Base-by-base conservation (phyloP, 2,113 vertebrate species). In the Actenoides hombroni region DNA sequence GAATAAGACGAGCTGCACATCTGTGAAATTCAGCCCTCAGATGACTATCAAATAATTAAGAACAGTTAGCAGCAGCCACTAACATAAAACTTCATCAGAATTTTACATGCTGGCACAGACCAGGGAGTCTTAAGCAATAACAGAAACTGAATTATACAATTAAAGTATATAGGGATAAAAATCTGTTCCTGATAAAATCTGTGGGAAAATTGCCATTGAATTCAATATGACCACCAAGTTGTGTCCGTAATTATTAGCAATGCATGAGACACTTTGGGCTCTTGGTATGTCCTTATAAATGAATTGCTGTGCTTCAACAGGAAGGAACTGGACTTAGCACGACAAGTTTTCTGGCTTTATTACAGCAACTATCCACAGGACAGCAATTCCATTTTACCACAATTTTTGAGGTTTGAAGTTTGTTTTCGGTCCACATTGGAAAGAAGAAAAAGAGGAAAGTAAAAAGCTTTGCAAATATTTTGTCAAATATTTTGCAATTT, bases 21-120 rank as follows among this genome's bases (percentile, higher is more conserved):
- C 84, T 95, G 56, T 95, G 91, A 95, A 95, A 92, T 91, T 91
- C 93, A 95, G 69, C 60, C 89, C 77, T 94, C 88, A 97, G 96
- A 96, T 97, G 70, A 46, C 75, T 97, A 97, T 96, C 96, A 96
- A 91, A 95, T 97, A 96, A 97, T 95, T 96, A 96, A 92, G 88
- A 96, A 86, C 95, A 96, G 94, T 96, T 94, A 96, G 95, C 88
- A 84, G 80, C 82, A 77, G 85, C 83, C 18, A 0, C n/a, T 94
- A 94, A 82, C 86, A 87, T 83, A 90, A 96, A 94, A 88, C 74
- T 95, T 96, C 90, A 92, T 94, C 91, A 89, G 65, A 95, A 96
- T 95, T 93, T 91, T 81, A 84, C 94, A 82, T 97, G 94, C 86
- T 97, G 95, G 96, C 88, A 91, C 67, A 2, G 77, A 87, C 80